A percentile compares a stretch with the other conserved stretches of the same genome.
Evolutionary conservation across 2,797 vertebrate species (phyloP).

Genomic region (Enteromius thamalakanensis): DNA sequence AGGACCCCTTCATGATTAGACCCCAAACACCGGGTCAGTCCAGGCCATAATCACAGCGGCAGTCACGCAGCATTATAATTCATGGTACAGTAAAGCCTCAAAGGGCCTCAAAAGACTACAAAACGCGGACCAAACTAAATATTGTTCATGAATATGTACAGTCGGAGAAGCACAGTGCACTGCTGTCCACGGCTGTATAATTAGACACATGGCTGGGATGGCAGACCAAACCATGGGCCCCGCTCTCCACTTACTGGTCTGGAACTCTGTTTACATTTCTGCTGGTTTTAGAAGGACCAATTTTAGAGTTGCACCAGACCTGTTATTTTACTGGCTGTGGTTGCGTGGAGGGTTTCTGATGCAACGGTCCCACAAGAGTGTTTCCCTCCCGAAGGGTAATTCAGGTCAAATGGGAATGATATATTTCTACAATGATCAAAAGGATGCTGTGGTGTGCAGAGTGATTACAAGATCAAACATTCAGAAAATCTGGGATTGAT

Average conservation of each 20-base stretch:
- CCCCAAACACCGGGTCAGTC: slow-evolving; percentile 27
- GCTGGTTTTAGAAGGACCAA: slow-evolving; percentile 75
- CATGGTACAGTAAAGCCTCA: slow-evolving; percentile 51
- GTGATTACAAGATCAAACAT: neutral
- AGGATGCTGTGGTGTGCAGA: neutral
- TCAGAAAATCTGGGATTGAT: neutral
- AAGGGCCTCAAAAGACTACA: slow-evolving; percentile 52
- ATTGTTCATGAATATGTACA: slow-evolving; percentile 46
- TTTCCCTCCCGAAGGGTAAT: slow-evolving; percentile 62
- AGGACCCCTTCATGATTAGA: slow-evolving; percentile 33
- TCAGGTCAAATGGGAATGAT: slow-evolving; percentile 65
- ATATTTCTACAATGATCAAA: slow-evolving; percentile 55
- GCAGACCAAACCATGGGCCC: slow-evolving; percentile 69
- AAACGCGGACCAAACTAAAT: slow-evolving; percentile 48
- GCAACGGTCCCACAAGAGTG: slow-evolving; percentile 62
- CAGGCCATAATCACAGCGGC: slow-evolving; percentile 30
- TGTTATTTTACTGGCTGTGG: slow-evolving; percentile 76
- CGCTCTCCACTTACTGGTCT: slow-evolving; percentile 76
- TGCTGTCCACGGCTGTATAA: slow-evolving; percentile 58
- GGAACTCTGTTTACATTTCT: slow-evolving; percentile 74
- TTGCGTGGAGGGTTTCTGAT: slow-evolving; percentile 72
- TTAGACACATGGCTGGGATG: slow-evolving; percentile 69
- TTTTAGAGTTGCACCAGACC: slow-evolving; percentile 75
- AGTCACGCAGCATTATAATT: slow-evolving; percentile 46
- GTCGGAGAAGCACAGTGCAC: slow-evolving; percentile 35